A percentile compares a stretch with the other conserved stretches of the same genome.
Conservation (phyloP, 1,140 invertebrate species). For the Diploscapter pachys region DNA sequence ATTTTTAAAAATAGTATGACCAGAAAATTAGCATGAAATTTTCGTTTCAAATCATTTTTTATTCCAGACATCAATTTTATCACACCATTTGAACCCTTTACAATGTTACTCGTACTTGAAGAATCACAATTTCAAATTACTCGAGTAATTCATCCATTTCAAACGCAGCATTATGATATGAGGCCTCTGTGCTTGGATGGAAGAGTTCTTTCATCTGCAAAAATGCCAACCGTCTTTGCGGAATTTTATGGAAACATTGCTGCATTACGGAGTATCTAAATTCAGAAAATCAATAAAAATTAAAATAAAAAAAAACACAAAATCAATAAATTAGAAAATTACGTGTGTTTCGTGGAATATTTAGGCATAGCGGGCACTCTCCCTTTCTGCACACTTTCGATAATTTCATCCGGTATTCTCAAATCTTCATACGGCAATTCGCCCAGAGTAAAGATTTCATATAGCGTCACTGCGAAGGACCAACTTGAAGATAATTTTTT, state of each 20-base stretch:
- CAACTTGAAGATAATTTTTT: conserved; percentile 30
- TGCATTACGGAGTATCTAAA: conserved; percentile 31
- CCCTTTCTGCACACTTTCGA: conserved; percentile 33
- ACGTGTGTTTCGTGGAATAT: conserved; percentile 36
- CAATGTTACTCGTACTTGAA: too few relatives aligned
- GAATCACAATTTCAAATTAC: too few relatives aligned
- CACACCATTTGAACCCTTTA: too few relatives aligned
- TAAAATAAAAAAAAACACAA: background rate
- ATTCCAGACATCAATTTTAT: too few relatives aligned
- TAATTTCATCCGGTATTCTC: conserved; percentile 28
- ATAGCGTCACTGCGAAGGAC: conserved; percentile 37
- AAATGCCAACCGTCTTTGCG: conserved; percentile 14
- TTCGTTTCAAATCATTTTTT: too few relatives aligned
- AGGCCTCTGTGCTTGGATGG: background rate
- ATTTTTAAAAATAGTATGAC: too few relatives aligned
- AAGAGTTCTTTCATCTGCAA: conserved; percentile 17
- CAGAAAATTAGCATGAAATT: too few relatives aligned
- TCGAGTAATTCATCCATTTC: background rate
- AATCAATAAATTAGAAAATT: background rate
- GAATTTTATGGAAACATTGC: conserved; percentile 20
- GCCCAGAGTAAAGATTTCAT: conserved; percentile 39
- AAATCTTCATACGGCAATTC: conserved; percentile 37
- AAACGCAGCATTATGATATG: conserved; percentile 9
- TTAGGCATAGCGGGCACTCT: conserved; percentile 30
- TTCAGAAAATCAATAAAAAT: too few relatives aligned